A percentile compares a stretch with the other conserved stretches of the same genome.
phyloP scores from a whole-genome alignment of 2,113 vertebrate species.

The Bufo bufo region DNA sequence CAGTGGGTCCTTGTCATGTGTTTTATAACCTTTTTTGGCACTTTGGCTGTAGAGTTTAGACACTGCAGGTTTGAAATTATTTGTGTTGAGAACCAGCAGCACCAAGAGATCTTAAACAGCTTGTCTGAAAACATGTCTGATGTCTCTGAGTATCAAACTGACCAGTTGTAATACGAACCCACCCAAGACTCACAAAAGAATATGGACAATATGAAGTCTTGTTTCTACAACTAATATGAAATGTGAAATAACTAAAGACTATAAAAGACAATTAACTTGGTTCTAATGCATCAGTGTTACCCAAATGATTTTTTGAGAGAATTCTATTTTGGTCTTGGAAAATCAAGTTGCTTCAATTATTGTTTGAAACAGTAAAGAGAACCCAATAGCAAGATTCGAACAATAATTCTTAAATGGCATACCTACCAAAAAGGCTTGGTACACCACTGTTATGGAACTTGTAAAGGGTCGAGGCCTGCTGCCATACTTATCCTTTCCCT shows the following conservation, averaged over 20 bases:
- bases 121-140: constrained; percentile 76
- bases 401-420: not conserved
- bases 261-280: constrained; percentile 5
- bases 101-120: constrained; percentile 75
- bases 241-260: constrained; percentile 3
- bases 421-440: not conserved
- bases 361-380: not conserved
- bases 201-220: not conserved
- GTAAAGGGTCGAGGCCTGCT: not conserved
- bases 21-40: constrained; percentile 83
- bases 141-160: constrained; percentile 77
- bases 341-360: not conserved
- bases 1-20: constrained; percentile 92
- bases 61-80: constrained; percentile 81
- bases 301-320: not conserved
- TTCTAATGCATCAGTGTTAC: constrained; percentile 28
- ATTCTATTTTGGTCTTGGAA: not conserved
- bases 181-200: not conserved
- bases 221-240: not conserved
- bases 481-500: not conserved
- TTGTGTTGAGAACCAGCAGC: constrained; percentile 78
- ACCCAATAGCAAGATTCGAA: not conserved
- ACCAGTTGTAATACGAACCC: constrained; percentile 73
- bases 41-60: constrained; percentile 89
- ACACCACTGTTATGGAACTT: not conserved